Percentiles rank a stretch among this genome's conserved stretches.
These are phyloP conservation scores for Trissoscelio sp. DNA, from an alignment of 2,888 invertebrate genomes.

Conservation along the genomic window DNA sequence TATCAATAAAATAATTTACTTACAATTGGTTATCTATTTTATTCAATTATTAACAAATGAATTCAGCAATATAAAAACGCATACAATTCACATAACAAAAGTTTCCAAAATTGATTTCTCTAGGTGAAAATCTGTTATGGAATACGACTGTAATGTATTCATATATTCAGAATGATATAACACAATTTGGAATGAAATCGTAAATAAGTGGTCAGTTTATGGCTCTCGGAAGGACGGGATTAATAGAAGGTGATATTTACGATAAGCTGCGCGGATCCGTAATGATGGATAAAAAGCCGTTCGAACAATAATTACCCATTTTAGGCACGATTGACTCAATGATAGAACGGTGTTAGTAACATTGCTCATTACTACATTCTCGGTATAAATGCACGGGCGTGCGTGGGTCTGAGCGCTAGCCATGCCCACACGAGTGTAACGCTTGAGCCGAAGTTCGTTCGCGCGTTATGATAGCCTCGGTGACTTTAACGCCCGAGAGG, in stretches of 20 bases:
- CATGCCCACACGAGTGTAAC: slow-evolving; percentile 49
- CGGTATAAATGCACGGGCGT: slow-evolving; percentile 30
- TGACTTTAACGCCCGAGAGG: slow-evolving; percentile 57
- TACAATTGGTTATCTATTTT: too few relatives aligned
- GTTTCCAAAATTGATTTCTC: not conserved
- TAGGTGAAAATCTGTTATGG: not conserved
- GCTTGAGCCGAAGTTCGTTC: slow-evolving; percentile 42
- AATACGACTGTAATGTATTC: slow-evolving; percentile 4
- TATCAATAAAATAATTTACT: too few relatives aligned
- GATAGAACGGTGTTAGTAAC: slow-evolving; percentile 53
- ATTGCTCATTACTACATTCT: slow-evolving; percentile 50
- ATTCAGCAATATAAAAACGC: not conserved
- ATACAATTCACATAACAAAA: not conserved
- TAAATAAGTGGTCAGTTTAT: slow-evolving; percentile 25
- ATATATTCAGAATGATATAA: slow-evolving; percentile 25
- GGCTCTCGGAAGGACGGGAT: slow-evolving; percentile 14
- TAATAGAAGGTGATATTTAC: slow-evolving; percentile 23
- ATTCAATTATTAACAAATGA: too few relatives aligned
- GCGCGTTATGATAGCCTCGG: slow-evolving; percentile 55
- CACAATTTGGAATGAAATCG: slow-evolving; percentile 14
- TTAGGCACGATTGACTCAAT: slow-evolving; percentile 59
- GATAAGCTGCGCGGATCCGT: slow-evolving; percentile 16
- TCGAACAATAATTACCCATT: slow-evolving; percentile 66
- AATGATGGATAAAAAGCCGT: slow-evolving; percentile 50
- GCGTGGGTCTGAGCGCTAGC: slow-evolving; percentile 57